Base-by-base conservation (phyloP, 2,113 vertebrate genomes). In the Laterallus jamaicensis region DNA sequence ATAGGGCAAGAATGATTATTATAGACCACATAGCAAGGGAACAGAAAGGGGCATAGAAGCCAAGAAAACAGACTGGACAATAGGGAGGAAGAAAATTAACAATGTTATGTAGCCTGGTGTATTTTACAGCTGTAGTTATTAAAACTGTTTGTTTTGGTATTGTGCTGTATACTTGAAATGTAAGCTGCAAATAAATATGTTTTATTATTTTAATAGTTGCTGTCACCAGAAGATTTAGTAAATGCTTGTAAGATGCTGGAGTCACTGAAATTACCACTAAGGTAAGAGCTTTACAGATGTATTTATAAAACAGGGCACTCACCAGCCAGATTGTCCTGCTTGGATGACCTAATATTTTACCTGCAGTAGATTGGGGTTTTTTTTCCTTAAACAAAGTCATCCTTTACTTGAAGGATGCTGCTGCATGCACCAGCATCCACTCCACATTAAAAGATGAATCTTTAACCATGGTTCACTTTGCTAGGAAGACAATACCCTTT, bases 161-260 rank as follows among this genome's bases (percentile, higher is more conserved):
- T 80, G 17, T 12, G 21, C 10, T 47, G 4, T 69, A 31, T 11
- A 40, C 28, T 15, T 71, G n/a, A 68, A 87, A 68, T 63, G 24
- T 69, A 70, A 78, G 6, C 42, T 90, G 49, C 77, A 44, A 93
- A 64, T 93, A 75, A 84, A 19, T 58, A 5, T 79, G 29, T 71
- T 91, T 93, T 80, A 66, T 58, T 95, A 2, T 91, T 93, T 88
- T 93, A 70, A 88, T 96, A 98, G 98, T 86, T 98, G 92, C 97
- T 98, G 76, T 98, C 98, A 39, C 98, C 99, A 47, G 99, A 99
- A 97, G 99, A 99, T 97, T 97, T 99, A 96, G 98, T 99, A 74
- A 99, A 99, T 62, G 98, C 99, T 1, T 99, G 99, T 96, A 99
- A 99, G 98, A 98, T 99, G 98, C 98, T 99, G 95, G 99, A 99